phyloP scores from a whole-genome alignment of 1,140 invertebrate genomes.

The Sycophila sp. region DNA sequence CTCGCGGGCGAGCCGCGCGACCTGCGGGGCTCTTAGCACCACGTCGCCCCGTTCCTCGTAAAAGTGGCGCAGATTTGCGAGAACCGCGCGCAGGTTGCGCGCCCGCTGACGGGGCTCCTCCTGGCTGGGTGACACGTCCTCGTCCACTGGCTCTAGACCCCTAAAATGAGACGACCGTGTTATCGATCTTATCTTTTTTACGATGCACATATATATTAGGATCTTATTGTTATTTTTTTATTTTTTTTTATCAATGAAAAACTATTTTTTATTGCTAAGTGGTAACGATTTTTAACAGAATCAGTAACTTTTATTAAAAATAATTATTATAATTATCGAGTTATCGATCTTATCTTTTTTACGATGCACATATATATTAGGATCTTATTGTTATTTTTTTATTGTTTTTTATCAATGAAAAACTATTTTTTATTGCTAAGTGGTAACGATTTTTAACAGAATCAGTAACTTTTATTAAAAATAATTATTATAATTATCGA shows the following conservation, averaged over 20 bases:
- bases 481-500: too few species aligned
- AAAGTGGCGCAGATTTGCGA: slow-evolving; percentile 37
- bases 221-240: not conserved
- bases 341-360: too few species aligned
- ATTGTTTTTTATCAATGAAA: not conserved
- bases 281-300: not conserved
- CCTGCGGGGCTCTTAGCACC: slow-evolving; percentile 22
- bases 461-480: too few species aligned
- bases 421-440: not conserved
- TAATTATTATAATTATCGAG: too few species aligned
- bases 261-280: not conserved
- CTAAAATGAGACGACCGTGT: not conserved
- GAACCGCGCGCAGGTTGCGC: slow-evolving; percentile 27
- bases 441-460: not conserved
- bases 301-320: too few species aligned
- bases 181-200: too few species aligned
- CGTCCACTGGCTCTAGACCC: not conserved
- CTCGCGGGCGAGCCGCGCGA: slow-evolving; percentile 16
- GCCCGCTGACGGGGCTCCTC: not conserved
- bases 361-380: too few species aligned
- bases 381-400: not conserved
- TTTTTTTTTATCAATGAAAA: not conserved
- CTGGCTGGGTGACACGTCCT: not conserved
- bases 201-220: too few species aligned
- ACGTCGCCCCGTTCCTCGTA: slow-evolving; percentile 37